Evolutionary conservation across 2,888 invertebrate species (phyloP), one percentile per base, ranked within the genome.

Genomic region (Hydriomena furcata): DNA sequence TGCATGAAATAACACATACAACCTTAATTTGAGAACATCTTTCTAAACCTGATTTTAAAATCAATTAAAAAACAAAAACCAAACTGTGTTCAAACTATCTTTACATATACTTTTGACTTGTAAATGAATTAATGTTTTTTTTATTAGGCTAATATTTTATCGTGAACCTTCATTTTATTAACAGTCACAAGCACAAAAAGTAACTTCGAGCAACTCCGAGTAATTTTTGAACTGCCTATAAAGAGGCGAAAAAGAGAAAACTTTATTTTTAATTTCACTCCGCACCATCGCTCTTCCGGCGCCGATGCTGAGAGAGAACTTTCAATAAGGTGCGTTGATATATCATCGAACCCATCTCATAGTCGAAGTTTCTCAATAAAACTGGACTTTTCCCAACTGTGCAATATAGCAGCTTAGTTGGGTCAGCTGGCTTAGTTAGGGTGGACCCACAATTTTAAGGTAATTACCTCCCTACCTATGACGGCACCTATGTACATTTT

Each of bases 281-380:
- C 45, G 41, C 50, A 37, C 56, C 32, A 48, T 51, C 52, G 55
- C 45, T 44, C 50, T 52, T 47, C 47, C 27, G 17, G 35, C 36
- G 10, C 30, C 47, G 40, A 31, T 50, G 55, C 55, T 53, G 49
- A 55, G 43, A 52, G 51, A 60, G 56, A 60, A 62, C 55, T 58
- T 65, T 55, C 62, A 61, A 62, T 65, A 65, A 62, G 60, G 55
- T 60, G 52, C 51, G 54, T 55, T 58, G 57, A 65, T 65, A 62
- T 61, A 65, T 62, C 57, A 60, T 38, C 54, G 43, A 31, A 57
- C 57, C 58, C 54, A 57, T 60, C 54, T 62, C 61, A 61, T 55
- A 53, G 52, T 28, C 42, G 51, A 62, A 65, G 55, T 62, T 62
- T 62, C 49, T 51, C 56, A 60, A 62, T 61, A 60, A 61, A 61